Base-by-base conservation (phyloP, 1,140 invertebrate species). In the Apis florea region DNA sequence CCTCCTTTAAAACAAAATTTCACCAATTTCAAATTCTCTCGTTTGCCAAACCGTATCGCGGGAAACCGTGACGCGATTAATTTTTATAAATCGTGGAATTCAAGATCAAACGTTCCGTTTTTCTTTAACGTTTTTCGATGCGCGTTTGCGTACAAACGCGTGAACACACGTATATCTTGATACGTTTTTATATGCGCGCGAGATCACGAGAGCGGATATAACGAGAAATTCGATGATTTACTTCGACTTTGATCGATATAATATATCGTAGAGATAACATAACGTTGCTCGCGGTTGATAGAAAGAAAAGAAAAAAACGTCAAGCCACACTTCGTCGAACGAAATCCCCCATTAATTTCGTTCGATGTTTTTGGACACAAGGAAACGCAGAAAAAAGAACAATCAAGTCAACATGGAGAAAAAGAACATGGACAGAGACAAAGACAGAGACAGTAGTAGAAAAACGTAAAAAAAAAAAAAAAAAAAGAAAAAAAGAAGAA, bases 1-100 rank as follows among this genome's bases (percentile, higher is more conserved):
- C 97, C 95, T 98, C 97, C 97, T 98, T 95, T 92, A 94, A 95
- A 94, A 92, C 89, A 94, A 94, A 94, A 91, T 89, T 92, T 90
- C 79, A 89, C 83, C 78, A 83, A 82, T 89, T 40, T 88, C 85
- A 86, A 84, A 79, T 86, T 47, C 63, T 58, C 19, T 40, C 51
- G 68, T 61, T 69, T 73, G n/a, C 59, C 49, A 53, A 49, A 59
- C 66, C 59, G 54, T 31, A 40, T 40, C 31, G 53, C 51, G 76
- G 31, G 31, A 40, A 79, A 53, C 67, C 67, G 17, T 70, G 54
- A 73, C 26, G 24, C 31, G 3, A 12, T 47, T 31, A 63, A 40
- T 40, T 5, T n/a, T 63, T 54, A n/a, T n/a, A 71, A 24, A 26
- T 24, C 5, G 6, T 53, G 31, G 31, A 40, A n/a, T 26, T 13